Percentiles rank a stretch among this genome's conserved stretches.
Conservation (phyloP, 2,113 vertebrate genomes). For the Campylorhamphus procurvoides region DNA sequence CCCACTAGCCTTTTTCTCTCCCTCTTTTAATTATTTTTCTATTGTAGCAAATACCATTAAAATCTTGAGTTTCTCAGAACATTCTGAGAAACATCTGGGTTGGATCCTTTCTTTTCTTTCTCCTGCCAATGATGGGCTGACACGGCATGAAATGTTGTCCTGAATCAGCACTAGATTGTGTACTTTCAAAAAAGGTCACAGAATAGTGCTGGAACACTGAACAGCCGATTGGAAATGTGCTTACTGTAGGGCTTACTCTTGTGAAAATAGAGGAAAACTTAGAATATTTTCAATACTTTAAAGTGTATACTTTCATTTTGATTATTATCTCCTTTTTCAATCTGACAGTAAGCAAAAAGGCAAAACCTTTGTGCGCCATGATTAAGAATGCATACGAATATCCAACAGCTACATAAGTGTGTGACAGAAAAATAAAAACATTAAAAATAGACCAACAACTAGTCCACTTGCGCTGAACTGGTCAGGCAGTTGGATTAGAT, state of each 20-base stretch:
- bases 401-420: background rate
- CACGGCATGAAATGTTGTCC: background rate
- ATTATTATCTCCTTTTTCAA: background rate
- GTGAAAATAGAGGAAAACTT: background rate
- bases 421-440: background rate
- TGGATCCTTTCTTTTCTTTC: constrained; percentile 35
- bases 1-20: background rate
- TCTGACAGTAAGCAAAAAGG: background rate
- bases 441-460: background rate
- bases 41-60: constrained; percentile 43
- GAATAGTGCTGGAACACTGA: constrained; percentile 26
- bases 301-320: background rate
- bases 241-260: background rate
- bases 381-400: background rate
- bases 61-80: constrained; percentile 54
- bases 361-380: background rate
- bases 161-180: constrained; percentile 51
- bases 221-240: background rate
- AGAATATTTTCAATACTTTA: background rate
- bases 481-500: background rate
- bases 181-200: constrained; percentile 55
- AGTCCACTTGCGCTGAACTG: background rate
- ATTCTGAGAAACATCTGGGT: constrained; percentile 31
- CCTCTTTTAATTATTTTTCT: constrained; percentile 23
- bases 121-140: constrained; percentile 45